Evolutionary conservation across 2,888 invertebrate species (phyloP), one percentile per base, ranked within the genome.

Genomic region (Carcina quercana): DNA sequence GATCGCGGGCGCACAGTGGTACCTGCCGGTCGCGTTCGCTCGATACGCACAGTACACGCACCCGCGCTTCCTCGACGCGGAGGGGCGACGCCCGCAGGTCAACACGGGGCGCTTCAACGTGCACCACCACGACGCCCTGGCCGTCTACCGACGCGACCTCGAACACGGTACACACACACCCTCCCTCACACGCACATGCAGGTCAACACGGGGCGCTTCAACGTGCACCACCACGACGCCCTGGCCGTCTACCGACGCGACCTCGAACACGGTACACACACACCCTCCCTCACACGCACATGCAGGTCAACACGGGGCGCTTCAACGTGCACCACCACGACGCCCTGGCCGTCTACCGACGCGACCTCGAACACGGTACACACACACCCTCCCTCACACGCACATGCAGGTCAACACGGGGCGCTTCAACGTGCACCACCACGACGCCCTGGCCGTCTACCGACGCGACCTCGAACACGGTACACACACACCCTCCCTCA

Each of bases 11-110:
- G 91, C 89, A 73, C 97, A 97, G 85, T 89, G 97, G 53, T 98
- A 92, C 82, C 91, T 91, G 55, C 95, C 97, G n/a, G 89, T 96
- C 45, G 94, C 94, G 12, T 98, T 97, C 75, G 88, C 91, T 53
- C 93, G 95, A 59, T 96, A 91, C 80, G 88, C 96, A 56, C 95
- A 94, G 27, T 86, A 87, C 52, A 80, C 90, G 44, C 69, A 69
- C 76, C 90, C 96, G 60, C 93, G 93, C 5, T 86, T 88, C 47
- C 79, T 90, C 43, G 55, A 58, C 38, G 91, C 38, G 44, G 42
- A 35, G 89, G 90, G 59, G 91, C 67, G 29, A 50, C 50, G 40
- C 57, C 91, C 66, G 96, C 94, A 67, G 93, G 95, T 69, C 71
- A 83, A 32, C 86, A 89, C 55, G 25, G 62, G 62, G 13, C 60